These are phyloP conservation scores for Diachrysia chrysitis DNA, from an alignment of 2,888 invertebrate species.

Conservation along the genomic window DNA sequence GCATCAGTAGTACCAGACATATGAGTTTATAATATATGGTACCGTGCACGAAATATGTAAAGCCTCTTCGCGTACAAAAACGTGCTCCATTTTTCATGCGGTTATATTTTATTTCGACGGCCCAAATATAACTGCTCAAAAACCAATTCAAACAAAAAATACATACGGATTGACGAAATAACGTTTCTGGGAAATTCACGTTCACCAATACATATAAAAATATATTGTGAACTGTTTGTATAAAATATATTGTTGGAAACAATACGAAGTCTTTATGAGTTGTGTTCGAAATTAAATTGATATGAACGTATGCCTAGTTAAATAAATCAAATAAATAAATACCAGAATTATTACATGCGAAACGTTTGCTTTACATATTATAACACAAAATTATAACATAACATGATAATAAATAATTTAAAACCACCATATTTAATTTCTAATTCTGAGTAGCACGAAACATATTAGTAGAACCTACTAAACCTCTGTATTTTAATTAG, in stretches of 20 bases:
- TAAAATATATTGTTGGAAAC: no score
- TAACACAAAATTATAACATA: no score
- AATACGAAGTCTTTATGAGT: not conserved
- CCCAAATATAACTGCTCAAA: slow-evolving; percentile 6
- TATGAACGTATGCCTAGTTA: no score
- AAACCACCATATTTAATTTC: not conserved
- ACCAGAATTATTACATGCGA: no score
- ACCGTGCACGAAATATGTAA: not conserved
- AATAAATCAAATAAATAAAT: no score
- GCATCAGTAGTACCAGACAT: not conserved
- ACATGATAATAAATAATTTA: not conserved
- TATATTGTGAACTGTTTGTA: not conserved
- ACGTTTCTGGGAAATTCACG: not conserved
- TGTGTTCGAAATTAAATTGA: not conserved
- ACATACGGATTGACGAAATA: slow-evolving; percentile 5
- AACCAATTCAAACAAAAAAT: slow-evolving; percentile 4
- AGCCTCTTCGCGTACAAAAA: not conserved
- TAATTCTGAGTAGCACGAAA: not conserved
- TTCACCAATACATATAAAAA: not conserved
- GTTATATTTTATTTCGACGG: not conserved
- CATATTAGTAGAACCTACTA: not conserved
- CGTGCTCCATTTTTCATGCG: not conserved
- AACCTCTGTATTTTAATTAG: not conserved
- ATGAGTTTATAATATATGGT: not conserved
- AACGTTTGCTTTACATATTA: no score